phyloP scores from a whole-genome alignment of 1,140 invertebrate genomes.

The Hyposmocoma kahamanoa region DNA sequence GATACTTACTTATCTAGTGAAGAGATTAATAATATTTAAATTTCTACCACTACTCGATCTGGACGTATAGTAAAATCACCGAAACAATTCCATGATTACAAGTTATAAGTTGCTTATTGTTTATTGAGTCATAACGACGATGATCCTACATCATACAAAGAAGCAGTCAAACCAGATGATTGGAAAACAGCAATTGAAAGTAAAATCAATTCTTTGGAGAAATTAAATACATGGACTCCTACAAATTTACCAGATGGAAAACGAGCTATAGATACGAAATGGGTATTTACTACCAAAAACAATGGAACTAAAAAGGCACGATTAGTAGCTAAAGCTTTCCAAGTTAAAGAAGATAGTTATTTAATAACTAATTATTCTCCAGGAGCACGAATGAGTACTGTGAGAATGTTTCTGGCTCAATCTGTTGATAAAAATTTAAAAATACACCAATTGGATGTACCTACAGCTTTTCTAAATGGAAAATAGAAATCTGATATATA shows the following conservation, averaged over 20 bases:
- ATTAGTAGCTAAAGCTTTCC: conserved; percentile 6
- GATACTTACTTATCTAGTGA: too few species aligned
- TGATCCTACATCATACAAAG: background rate
- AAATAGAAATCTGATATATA: background rate
- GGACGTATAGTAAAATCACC: background rate
- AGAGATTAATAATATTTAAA: too few species aligned
- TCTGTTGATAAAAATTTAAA: background rate
- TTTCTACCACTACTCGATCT: too few species aligned
- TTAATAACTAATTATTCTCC: background rate
- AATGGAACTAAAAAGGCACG: conserved; percentile 4
- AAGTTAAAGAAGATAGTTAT: too few species aligned
- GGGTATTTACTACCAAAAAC: conserved; percentile 5
- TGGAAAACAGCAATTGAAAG: conserved; percentile 5
- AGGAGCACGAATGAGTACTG: background rate
- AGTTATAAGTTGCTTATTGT: background rate
- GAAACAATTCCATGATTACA: background rate
- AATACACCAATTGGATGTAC: background rate
- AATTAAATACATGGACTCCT: conserved; percentile 3
- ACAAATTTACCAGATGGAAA: background rate
- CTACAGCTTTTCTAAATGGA: conserved; percentile 3
- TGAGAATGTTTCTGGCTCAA: background rate
- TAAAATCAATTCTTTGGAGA: conserved; percentile 1
- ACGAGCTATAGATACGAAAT: conserved; percentile 8
- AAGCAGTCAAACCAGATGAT: conserved; percentile 1
- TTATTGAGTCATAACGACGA: background rate